A percentile compares a stretch with the other conserved stretches of the same genome.
phyloP scores from a whole-genome alignment of 2,113 vertebrate species.

The Cervus canadensis region DNA sequence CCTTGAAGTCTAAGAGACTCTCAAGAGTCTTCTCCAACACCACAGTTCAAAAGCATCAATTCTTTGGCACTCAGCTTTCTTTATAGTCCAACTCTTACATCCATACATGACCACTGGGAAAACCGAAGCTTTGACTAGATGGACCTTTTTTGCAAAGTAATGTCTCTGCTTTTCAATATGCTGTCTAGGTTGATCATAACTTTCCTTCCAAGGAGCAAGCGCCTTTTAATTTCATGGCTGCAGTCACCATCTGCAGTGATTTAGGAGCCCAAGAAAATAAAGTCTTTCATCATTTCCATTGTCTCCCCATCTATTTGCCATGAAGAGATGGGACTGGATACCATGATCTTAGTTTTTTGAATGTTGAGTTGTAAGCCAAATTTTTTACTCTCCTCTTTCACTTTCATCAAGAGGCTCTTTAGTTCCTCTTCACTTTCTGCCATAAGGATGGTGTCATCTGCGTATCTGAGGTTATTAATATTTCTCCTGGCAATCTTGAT shows the following conservation, averaged over 20 bases:
- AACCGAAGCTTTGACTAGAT: neutral
- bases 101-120: neutral
- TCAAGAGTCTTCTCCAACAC: neutral
- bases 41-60: neutral
- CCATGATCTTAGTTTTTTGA: neutral
- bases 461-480: neutral
- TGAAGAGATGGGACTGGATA: neutral
- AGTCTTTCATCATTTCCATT: neutral
- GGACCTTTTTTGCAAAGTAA: neutral
- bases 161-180: neutral
- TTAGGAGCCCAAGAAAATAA: neutral
- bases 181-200: neutral
- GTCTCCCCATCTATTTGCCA: neutral
- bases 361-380: neutral
- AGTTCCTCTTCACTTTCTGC: neutral
- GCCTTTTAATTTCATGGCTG: neutral
- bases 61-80: neutral
- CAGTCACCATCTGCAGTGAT: neutral
- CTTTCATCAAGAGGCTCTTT: neutral
- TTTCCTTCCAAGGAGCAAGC: neutral
- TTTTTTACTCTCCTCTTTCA: neutral
- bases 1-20: neutral
- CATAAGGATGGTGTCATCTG: neutral
- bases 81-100: neutral
- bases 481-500: neutral